Evolutionary conservation across 2,797 vertebrate genomes (phyloP), one percentile per base, ranked within the genome.

Genomic region (Acanthurus tractus): DNA sequence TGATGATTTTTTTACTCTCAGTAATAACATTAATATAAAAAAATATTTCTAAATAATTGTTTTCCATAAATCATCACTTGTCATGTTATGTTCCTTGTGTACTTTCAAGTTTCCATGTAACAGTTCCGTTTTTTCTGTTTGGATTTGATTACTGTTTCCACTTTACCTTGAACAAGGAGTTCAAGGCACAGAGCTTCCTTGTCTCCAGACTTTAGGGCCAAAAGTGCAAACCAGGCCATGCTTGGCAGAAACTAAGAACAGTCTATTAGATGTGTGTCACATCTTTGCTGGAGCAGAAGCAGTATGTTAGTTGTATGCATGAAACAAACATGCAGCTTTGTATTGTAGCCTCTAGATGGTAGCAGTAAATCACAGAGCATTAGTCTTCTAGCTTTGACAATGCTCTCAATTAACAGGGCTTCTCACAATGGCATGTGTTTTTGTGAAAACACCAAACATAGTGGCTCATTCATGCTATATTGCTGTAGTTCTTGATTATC

Each of bases 331-430:
- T 66, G 65, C 8, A 78, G 18, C 63, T 85, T 40, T 6, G 29
- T 17, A 25, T 63, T 50, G 9, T 18, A 18, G 49, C 70, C 87
- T 72, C 70, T 72, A 66, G 84, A 50, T 74, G 84, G 81, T 6
- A 81, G 82, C 59, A 88, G 49, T 56, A 7, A 38, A 9, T 36
- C 25, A 50, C 22, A 44, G 11, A 36, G 18, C 15, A 13, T 2
- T 13, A 8, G 10, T 15, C 45, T 40, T 62, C 4, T 1, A 15
- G 2, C 44, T 56, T 52, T 9, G 23, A 23, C 29, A 6, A 23
- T 38, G 36, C 25, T 25, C 6, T 38, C 18, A 7, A 38, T 6
- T 9, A 29, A 38, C 0, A 2, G 7, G 9, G 34, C 36, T 42
- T 20, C 0, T 3, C 25, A 9, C 18, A 12, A 18, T 20, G 38